phyloP scores from a whole-genome alignment of 2,113 vertebrate genomes.

The Fulica atra region DNA sequence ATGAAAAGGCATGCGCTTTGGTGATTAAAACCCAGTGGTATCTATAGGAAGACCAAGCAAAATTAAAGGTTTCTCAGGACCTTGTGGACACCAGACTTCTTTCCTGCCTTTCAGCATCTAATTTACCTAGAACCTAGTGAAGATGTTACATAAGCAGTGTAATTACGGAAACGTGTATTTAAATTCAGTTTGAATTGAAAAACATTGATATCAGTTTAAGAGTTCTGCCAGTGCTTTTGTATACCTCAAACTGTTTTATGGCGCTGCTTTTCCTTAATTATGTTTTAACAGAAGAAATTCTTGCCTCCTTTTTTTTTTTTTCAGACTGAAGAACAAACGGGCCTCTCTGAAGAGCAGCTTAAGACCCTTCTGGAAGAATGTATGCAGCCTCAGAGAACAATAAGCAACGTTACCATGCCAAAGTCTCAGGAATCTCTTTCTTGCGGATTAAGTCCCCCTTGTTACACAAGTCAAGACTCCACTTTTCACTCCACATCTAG shows the following conservation, averaged over 20 bases:
- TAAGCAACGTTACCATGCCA: constrained; percentile 50
- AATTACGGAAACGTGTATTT: neutral
- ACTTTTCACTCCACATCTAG: constrained; percentile 46
- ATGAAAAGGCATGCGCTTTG: neutral
- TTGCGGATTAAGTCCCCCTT: constrained; percentile 25
- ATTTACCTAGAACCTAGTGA: constrained; percentile 21
- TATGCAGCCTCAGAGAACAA: constrained; percentile 55
- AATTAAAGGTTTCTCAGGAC: neutral
- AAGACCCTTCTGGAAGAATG: constrained; percentile 77
- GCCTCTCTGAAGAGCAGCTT: constrained; percentile 75
- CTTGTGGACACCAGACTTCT: neutral
- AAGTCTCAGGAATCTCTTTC: constrained; percentile 63
- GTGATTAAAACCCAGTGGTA: neutral
- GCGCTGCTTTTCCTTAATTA: constrained; percentile 21
- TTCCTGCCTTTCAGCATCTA: neutral
- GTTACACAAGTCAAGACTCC: constrained; percentile 53
- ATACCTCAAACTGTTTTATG: constrained; percentile 1
- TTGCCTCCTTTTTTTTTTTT: neutral
- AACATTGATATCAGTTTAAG: neutral
- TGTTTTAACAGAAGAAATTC: constrained; percentile 60
- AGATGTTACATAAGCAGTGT: neutral
- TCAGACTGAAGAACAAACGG: constrained; percentile 59
- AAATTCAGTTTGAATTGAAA: neutral
- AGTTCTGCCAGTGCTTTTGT: neutral
- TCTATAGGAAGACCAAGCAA: neutral